Evolutionary conservation across 2,888 invertebrate genomes (phyloP), one percentile per base, ranked within the genome.

Genomic region (Clanis bilineata): DNA sequence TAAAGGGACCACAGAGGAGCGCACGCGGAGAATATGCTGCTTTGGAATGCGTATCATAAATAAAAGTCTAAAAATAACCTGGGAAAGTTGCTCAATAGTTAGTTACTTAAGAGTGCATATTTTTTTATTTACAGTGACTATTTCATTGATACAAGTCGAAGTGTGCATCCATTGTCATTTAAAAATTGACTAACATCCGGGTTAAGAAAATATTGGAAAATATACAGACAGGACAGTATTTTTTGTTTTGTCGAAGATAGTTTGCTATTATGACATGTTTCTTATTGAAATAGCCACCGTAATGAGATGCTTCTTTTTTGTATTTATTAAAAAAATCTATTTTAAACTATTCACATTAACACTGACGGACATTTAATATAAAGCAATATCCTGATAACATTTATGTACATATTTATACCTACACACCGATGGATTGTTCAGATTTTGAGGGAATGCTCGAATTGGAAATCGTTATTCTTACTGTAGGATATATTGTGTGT

Each of bases 301-400:
- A 32, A 51, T 25, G 18, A 51, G 10, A 51, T 51, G 9, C 15
- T 28, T 51, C 39, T 56, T 56, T 41, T 56, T 15, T 43, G 9
- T 41, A 21, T 56, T 39, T 41, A 38, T 41, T 39, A 41, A 43
- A 25, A 56, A 25, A 45, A n/a, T 43, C 23, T 36, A 32, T 21
- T 22, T 22, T 45, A 18, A 32, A 61, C 61, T 66, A 66, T 62
- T 67, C 70, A 64, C 62, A 65, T 60, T 51, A 18, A 51, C 18
- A 32, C 9, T 28, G 18, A 28, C n/a, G 51, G 18, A 51, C 28
- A 28, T 28, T 10, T 10, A 15, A 51, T n/a, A 32, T 18, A 18
- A 1, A 32, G 10, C 28, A 15, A 47, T 28, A 28, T 47, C 15
- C 28, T 32, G 18, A 32, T 18, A 15, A 18, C n/a, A n/a, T n/a